A percentile compares a stretch with the other conserved stretches of the same genome.
These are phyloP conservation scores for Argentina silus DNA, from an alignment of 2,797 vertebrate species.

Conservation along the genomic window DNA sequence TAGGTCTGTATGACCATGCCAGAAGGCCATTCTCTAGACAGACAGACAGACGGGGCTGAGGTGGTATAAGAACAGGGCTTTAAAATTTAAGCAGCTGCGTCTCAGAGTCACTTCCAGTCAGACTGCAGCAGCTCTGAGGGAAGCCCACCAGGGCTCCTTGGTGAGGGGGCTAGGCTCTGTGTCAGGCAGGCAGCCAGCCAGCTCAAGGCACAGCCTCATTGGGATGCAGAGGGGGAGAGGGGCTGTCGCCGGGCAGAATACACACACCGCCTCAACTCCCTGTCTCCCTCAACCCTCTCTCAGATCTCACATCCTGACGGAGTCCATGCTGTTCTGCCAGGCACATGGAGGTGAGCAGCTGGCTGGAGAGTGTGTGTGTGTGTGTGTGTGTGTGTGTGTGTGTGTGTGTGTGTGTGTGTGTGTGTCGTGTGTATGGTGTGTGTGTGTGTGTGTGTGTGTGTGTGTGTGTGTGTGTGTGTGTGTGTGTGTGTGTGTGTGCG, in stretches of 20 bases:
- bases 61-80: not conserved
- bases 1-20: not conserved
- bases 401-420: no score
- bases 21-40: not conserved
- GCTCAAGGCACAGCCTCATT: conserved; percentile 5
- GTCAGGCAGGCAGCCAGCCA: conserved; percentile 2
- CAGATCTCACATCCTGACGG: not conserved
- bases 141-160: not conserved
- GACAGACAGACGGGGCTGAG: not conserved
- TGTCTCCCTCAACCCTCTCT: no score
- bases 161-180: not conserved
- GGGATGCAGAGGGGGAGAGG: conserved; percentile 2
- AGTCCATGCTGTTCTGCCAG: not conserved
- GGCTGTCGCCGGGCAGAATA: conserved; percentile 15
- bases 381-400: no score
- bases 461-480: no score
- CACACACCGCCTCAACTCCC: not conserved
- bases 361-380: not conserved
- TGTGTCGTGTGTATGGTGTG: no score
- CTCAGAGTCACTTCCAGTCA: not conserved
- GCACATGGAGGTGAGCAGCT: not conserved
- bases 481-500: no score
- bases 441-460: no score
- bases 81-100: not conserved
- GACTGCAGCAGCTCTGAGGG: not conserved